Percentiles rank a stretch among this genome's conserved stretches.
Evolutionary conservation across 2,113 vertebrate species (phyloP).

Genomic region (Corynorhinus townsendii): DNA sequence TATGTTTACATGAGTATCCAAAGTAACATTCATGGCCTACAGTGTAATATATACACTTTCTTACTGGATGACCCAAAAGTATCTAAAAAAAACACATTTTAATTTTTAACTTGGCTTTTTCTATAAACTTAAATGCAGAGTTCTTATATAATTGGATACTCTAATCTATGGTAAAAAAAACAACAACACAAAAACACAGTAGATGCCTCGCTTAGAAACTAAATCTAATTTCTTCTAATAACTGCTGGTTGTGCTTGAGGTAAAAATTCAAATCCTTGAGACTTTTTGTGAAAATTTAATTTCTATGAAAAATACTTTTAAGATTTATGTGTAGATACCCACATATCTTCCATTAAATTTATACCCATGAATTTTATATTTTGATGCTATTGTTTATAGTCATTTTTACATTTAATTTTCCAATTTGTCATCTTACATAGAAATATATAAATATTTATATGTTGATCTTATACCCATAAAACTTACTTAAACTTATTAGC

Average conservation of each 20-base stretch:
- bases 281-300: not conserved
- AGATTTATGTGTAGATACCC: not conserved
- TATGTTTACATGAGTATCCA: not conserved
- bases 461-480: not conserved
- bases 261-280: not conserved
- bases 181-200: not conserved
- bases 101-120: not conserved
- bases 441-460: not conserved
- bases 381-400: not conserved
- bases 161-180: not conserved
- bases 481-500: not conserved
- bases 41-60: not conserved
- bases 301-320: not conserved
- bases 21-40: not conserved
- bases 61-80: not conserved
- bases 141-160: not conserved
- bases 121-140: not conserved
- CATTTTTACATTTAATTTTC: not conserved
- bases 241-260: not conserved
- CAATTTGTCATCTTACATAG: not conserved
- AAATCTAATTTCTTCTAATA: not conserved
- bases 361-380: not conserved
- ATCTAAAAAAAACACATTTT: not conserved
- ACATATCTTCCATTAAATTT: not conserved
- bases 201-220: not conserved